Base-by-base conservation (phyloP, 53 echinoderm and acorn worm species). In the Temnopleurus reevesii region DNA sequence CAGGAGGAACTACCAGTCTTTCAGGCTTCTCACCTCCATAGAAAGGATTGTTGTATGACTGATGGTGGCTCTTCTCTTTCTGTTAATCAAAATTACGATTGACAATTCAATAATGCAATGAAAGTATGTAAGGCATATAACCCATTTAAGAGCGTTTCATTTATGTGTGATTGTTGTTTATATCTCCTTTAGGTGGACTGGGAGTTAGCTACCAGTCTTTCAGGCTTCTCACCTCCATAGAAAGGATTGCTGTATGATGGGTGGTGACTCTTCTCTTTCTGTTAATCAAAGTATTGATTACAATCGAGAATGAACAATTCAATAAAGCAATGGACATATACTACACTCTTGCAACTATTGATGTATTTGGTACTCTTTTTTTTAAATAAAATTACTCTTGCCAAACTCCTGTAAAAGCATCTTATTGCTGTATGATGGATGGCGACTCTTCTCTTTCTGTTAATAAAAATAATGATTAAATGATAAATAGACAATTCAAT, bases 191-290 rank as follows among this genome's bases (percentile, higher is more conserved):
- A n/a, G 88, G 88, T 15, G 71, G 65, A 54, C 66, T 87, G 19
- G 88, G 88, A 10, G 88, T 87, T 5, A 1, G 66, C 88, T 46
- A 87, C 88, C 71, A 87, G 88, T 54, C 65, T 87, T 31, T 87
- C 88, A 1, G 88, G 88, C 33, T 87, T 87, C 88, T 87, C 88
- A 9, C 88, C 88, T 0, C 88, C 88, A 18, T 47, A 87, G 88
- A 87, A 87, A 31, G 88, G 88, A 30, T 86, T 87, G 88, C 88
- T 87, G 88, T 87, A 66, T 25, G 88, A 87, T 21, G 35, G 34
- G 36, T 83, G 83, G 28, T 87, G 88, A 47, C 51, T 47, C 53
- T 87, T 87, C 71, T 87, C 88, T 66, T 87, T 87, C 88, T 87
- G 88, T 34, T 49, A 5, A 81, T 13, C 5, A 30, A 81, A 53